Evolutionary conservation across 1,140 invertebrate species (phyloP), one percentile per base, ranked within the genome.

Genomic region (Drosophila ambigua): DNA sequence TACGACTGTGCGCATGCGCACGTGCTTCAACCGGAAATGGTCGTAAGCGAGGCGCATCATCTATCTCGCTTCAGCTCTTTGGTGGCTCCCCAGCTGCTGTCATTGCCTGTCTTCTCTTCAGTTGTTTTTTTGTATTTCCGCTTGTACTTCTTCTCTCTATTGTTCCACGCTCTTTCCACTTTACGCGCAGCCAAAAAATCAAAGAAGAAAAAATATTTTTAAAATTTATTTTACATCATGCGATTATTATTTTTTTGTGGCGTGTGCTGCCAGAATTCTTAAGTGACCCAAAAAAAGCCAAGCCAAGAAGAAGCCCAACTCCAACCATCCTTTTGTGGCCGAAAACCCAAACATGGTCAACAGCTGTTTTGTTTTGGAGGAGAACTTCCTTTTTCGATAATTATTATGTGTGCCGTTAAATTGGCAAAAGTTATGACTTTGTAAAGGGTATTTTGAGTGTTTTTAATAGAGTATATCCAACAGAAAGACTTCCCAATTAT

Each of bases 11-110:
- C 67, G 35, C 43, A 57, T 66, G 76, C 81, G 88, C 88, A 90
- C 88, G 88, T 90, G 88, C 88, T 90, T 79, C 80, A 79, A 90
- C 88, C 88, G 88, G 88, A 90, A 90, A 88, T 65, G 83, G 75
- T 66, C 79, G 82, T 87, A 87, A 88, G 79, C 82, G 79, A 88
- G 82, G 83, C 83, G 82, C 82, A 83, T 88, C 82, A 68, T 55
- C 80, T 50, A 63, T 65, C 80, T 63, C 75, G 46, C 55, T 72
- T 63, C 26, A 20, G 50, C 71, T 41, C 69, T 55, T 50, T 62
- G 55, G 39, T 60, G 51, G n/a, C 55, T 52, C 61, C 41, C 60
- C 45, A 16, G 49, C 44, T 58, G 43, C 49, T 66, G 67, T 55
- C 59, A 44, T 52, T 57, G 57, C 20, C 41, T 20, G 20, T 55